Percentiles rank a stretch among this genome's conserved stretches.
Conservation (phyloP, 1,140 invertebrate species). For the Pemphigus obesinymphae region DNA sequence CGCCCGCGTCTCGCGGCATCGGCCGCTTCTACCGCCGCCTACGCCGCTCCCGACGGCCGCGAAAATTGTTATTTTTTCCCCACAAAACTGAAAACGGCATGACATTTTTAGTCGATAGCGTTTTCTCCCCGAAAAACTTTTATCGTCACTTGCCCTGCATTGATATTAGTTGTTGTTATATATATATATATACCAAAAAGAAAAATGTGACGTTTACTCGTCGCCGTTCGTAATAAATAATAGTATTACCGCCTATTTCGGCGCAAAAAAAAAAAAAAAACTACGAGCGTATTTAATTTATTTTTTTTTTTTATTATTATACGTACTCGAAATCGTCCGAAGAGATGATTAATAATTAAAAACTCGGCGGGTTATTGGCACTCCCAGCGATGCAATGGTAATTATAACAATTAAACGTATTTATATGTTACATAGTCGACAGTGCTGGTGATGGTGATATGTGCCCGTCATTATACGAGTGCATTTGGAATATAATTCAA, state of each 20-base stretch:
- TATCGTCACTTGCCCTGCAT: no score
- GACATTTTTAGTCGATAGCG: no score
- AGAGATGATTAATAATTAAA: slow-evolving; percentile 19
- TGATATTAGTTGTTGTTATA: no score
- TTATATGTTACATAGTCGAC: not conserved
- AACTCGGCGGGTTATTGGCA: not conserved
- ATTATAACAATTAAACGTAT: not conserved
- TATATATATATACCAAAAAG: no score
- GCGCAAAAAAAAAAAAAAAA: no score
- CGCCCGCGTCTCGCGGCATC: not conserved
- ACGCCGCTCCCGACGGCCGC: not conserved
- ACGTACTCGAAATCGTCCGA: not conserved
- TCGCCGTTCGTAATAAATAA: no score
- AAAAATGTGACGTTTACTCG: no score
- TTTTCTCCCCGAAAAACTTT: no score
- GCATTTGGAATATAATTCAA: not conserved
- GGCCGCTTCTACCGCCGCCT: not conserved
- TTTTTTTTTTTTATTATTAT: not conserved
- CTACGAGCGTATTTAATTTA: no score
- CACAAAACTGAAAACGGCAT: no score
- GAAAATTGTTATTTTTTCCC: not conserved
- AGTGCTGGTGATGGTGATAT: no score
- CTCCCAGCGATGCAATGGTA: not conserved
- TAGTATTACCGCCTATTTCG: no score
- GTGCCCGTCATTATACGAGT: not conserved